Evolutionary conservation across 2,113 vertebrate genomes (phyloP).

Genomic region (Grammomys dolichurus): DNA sequence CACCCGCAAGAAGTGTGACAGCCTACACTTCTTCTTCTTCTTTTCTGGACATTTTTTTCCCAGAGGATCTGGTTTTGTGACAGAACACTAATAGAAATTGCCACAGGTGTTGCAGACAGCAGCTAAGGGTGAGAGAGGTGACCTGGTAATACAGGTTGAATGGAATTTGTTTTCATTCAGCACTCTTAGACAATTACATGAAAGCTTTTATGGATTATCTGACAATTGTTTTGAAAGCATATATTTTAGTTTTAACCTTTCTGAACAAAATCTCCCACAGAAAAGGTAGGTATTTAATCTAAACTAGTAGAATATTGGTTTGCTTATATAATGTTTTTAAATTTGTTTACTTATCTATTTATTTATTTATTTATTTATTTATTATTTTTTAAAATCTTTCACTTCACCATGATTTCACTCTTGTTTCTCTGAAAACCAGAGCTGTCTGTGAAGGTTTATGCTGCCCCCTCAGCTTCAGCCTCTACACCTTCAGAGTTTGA

Average conservation of each 20-base stretch:
- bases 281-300: not conserved
- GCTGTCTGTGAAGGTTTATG: constrained; percentile 52
- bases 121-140: constrained; percentile 10
- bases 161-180: constrained; percentile 4
- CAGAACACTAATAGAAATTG: constrained; percentile 50
- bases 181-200: not conserved
- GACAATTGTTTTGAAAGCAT: not conserved
- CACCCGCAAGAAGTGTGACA: constrained; percentile 69
- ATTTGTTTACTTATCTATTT: not conserved
- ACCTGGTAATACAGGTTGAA: not conserved
- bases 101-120: constrained; percentile 68
- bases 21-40: constrained; percentile 32
- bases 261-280: not conserved
- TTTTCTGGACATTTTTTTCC: constrained; percentile 53
- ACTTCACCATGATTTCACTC: constrained; percentile 58
- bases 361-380: not conserved
- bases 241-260: not conserved
- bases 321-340: not conserved
- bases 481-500: constrained; percentile 56
- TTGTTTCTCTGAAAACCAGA: constrained; percentile 61
- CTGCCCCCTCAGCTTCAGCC: constrained; percentile 34
- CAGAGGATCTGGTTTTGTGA: constrained; percentile 73
- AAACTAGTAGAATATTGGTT: not conserved
- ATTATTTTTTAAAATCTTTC: constrained; percentile 35
- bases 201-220: not conserved